phyloP scores from a whole-genome alignment of 2,888 invertebrate genomes.

The Scaeva pyrastri region DNA sequence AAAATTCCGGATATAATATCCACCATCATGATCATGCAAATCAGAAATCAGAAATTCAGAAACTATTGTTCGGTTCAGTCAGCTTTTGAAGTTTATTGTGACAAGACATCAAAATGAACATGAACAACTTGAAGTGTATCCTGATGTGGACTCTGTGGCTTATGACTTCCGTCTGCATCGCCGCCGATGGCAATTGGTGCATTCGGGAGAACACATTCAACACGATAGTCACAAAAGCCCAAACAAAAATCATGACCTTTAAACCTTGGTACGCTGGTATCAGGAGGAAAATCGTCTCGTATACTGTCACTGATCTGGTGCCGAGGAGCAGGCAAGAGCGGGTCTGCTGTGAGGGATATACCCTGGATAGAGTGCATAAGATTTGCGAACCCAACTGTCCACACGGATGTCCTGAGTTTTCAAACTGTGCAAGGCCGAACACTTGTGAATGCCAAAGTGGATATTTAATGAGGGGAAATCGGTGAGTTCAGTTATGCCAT shows the following conservation, averaged over 20 bases:
- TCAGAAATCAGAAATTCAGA: background rate
- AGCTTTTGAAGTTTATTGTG: constrained; percentile 26
- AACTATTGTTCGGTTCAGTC: too few relatives aligned
- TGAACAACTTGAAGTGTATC: constrained; percentile 41
- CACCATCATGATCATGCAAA: too few relatives aligned
- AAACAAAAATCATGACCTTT: background rate
- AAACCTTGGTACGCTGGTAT: background rate
- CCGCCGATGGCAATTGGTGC: constrained; percentile 49
- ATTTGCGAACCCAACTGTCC: constrained; percentile 80
- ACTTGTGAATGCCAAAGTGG: constrained; percentile 84
- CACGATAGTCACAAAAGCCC: background rate
- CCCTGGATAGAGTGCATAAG: constrained; percentile 77
- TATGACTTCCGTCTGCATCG: background rate
- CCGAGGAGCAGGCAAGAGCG: background rate
- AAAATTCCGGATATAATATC: too few relatives aligned
- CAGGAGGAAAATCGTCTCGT: background rate
- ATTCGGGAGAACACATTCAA: background rate
- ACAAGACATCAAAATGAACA: constrained; percentile 3
- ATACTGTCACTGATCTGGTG: background rate
- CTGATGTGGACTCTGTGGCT: background rate
- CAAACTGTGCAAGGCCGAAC: constrained; percentile 82
- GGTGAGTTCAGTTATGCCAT: constrained; percentile 11
- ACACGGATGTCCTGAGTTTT: constrained; percentile 80
- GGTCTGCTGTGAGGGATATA: constrained; percentile 85
- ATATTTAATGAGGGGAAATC: constrained; percentile 69